Percentiles rank a stretch among this genome's conserved stretches.
These are phyloP conservation scores for Oryctes rhinoceros DNA, from an alignment of 1,140 invertebrate genomes.

Conservation along the genomic window DNA sequence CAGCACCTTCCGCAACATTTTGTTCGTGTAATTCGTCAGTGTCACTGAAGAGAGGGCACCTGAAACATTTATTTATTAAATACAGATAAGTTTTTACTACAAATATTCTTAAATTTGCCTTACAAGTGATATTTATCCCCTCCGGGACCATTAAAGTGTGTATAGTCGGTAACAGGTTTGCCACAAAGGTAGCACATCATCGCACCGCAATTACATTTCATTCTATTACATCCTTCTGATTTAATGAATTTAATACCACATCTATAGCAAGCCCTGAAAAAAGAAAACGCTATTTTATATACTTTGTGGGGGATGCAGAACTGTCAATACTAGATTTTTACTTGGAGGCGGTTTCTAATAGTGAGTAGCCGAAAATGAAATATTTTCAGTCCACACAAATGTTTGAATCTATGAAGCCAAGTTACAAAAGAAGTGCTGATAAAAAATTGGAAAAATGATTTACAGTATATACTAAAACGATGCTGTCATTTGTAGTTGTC, in stretches of 20 bases:
- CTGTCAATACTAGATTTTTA: too few species aligned
- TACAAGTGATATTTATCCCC: conserved; percentile 40
- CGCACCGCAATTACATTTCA: conserved; percentile 74
- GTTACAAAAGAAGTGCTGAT: too few species aligned
- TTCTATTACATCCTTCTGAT: conserved; percentile 75
- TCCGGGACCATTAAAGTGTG: conserved; percentile 67
- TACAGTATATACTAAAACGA: too few species aligned
- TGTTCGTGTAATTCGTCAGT: conserved; percentile 6
- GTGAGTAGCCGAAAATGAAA: too few species aligned
- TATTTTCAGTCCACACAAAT: too few species aligned
- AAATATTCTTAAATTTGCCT: neutral
- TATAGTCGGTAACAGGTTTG: conserved; percentile 66
- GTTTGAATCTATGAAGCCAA: too few species aligned
- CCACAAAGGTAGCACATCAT: conserved; percentile 76
- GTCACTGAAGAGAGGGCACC: conserved; percentile 7
- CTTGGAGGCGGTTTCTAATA: too few species aligned
- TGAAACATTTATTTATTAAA: neutral
- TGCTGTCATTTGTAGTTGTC: too few species aligned
- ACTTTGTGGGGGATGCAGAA: too few species aligned
- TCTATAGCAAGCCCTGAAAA: conserved; percentile 65
- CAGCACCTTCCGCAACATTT: neutral
- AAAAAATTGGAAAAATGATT: too few species aligned
- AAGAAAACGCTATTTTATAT: neutral
- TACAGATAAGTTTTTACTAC: neutral
- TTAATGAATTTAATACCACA: conserved; percentile 71